phyloP scores from a whole-genome alignment of 2,888 invertebrate species.

The Acanthopleura granulata region DNA sequence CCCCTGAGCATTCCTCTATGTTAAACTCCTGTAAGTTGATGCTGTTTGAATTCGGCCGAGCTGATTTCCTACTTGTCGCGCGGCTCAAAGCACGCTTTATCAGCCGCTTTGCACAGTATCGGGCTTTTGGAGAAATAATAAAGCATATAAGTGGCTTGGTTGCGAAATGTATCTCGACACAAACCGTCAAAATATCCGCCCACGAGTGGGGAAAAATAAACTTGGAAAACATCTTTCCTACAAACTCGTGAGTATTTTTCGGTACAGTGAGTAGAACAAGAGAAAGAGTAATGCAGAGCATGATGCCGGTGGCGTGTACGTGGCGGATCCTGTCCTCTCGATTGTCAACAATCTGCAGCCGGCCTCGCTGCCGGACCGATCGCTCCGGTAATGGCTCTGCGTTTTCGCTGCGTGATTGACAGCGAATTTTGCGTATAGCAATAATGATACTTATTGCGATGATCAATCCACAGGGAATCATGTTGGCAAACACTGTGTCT shows the following conservation, averaged over 20 bases:
- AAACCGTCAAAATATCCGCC: neutral
- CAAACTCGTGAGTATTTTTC: neutral
- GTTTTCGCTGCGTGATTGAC: neutral
- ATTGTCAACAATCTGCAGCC: slow-evolving; percentile 12
- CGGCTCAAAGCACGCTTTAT: neutral
- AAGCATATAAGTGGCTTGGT: neutral
- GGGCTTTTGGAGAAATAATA: neutral
- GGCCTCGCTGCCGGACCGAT: neutral
- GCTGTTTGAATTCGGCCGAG: neutral
- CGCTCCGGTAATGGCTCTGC: neutral
- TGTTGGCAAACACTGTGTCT: neutral
- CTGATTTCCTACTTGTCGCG: neutral
- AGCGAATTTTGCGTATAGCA: neutral
- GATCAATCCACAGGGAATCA: neutral
- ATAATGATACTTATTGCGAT: neutral
- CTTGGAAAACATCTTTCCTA: neutral
- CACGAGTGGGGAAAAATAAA: neutral
- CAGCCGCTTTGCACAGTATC: neutral
- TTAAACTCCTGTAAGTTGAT: slow-evolving; percentile 9
- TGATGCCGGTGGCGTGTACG: slow-evolving; percentile 1
- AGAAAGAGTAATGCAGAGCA: neutral
- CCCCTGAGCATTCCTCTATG: neutral
- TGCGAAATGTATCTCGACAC: neutral
- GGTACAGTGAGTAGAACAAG: slow-evolving; percentile 1
- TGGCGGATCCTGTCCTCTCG: slow-evolving; percentile 1